Conservation (phyloP, 2,888 invertebrate species). For the Yponomeuta malinellus region DNA sequence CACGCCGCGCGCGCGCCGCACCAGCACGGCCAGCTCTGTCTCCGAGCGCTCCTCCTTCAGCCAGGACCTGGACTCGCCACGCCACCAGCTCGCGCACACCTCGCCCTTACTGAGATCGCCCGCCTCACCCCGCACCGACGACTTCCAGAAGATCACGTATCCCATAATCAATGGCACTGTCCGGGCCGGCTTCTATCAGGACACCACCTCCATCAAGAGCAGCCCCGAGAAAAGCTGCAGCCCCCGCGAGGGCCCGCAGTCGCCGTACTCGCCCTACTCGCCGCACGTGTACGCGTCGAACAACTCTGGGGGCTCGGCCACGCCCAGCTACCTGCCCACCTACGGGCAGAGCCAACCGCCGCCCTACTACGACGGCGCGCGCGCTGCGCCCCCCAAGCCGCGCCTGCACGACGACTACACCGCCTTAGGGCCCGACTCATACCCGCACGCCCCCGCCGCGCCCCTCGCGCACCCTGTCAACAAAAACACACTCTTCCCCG, state of each 20-base stretch:
- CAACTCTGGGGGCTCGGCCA: constrained; percentile 46
- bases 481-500: constrained; percentile 72
- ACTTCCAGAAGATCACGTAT: constrained; percentile 80
- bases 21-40: constrained; percentile 87
- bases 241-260: constrained; percentile 81
- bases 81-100: constrained; percentile 83
- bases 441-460: constrained; percentile 29
- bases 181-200: constrained; percentile 92
- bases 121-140: constrained; percentile 84
- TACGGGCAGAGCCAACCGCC: constrained; percentile 68
- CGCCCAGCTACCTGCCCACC: constrained; percentile 59
- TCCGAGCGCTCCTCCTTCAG: constrained; percentile 87
- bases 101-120: constrained; percentile 85
- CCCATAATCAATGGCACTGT: constrained; percentile 88
- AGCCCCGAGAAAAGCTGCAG: constrained; percentile 91
- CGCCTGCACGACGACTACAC: constrained; percentile 74
- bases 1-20: constrained; percentile 78
- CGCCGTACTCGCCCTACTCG: constrained; percentile 64
- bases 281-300: constrained; percentile 67
- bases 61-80: constrained; percentile 84
- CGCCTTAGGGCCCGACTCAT: constrained; percentile 59
- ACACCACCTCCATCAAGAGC: constrained; percentile 87
- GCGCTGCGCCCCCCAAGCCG: constrained; percentile 65
- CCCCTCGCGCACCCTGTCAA: constrained; percentile 31
- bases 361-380: constrained; percentile 78